Conservation (phyloP, 2,797 vertebrate genomes). For the Cynopterus sphinx region DNA sequence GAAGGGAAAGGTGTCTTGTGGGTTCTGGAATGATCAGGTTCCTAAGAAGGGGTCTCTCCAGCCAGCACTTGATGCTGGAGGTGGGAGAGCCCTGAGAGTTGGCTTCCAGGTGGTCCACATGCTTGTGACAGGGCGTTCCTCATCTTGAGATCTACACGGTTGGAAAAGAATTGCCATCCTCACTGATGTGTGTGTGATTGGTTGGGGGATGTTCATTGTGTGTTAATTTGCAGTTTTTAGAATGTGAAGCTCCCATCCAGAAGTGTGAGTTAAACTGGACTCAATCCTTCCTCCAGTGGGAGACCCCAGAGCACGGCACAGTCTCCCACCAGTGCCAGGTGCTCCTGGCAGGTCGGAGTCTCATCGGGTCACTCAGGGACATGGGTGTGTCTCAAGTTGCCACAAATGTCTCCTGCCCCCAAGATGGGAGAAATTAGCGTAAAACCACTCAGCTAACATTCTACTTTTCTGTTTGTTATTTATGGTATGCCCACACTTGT, state of each 20-base stretch:
- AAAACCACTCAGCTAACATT: neutral
- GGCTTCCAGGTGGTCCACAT: neutral
- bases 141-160: neutral
- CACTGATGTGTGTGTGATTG: neutral
- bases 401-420: neutral
- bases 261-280: neutral
- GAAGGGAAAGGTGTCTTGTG: neutral
- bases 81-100: neutral
- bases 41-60: neutral
- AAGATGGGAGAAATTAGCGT: neutral
- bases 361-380: neutral
- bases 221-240: neutral
- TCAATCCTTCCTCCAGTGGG: neutral
- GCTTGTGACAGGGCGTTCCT: neutral
- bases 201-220: neutral
- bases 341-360: accelerated
- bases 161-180: neutral
- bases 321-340: neutral
- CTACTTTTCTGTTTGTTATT: neutral
- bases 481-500: neutral
- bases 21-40: neutral
- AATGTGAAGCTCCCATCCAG: neutral
- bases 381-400: neutral
- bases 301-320: neutral
- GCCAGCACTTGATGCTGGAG: neutral